A percentile compares a stretch with the other conserved stretches of the same genome.
phyloP scores from a whole-genome alignment of 2,888 invertebrate genomes.

The Conomelus anceps region DNA sequence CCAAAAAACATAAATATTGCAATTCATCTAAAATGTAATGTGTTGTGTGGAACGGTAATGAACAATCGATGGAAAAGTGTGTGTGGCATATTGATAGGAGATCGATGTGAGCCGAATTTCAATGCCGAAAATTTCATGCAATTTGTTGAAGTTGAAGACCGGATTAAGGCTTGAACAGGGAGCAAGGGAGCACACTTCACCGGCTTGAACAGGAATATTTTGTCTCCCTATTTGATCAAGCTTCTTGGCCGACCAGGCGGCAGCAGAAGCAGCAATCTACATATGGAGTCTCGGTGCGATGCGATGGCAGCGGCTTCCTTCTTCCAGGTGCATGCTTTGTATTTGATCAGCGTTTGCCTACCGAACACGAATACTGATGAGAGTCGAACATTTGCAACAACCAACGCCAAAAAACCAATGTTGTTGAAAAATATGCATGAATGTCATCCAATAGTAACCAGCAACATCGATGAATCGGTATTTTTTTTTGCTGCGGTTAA shows the following conservation, averaged over 20 bases:
- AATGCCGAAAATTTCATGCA: background rate
- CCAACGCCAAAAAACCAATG: background rate
- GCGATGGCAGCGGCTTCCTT: background rate
- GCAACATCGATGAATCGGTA: background rate
- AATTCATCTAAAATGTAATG: background rate
- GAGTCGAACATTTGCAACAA: background rate
- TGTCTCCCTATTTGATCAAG: background rate
- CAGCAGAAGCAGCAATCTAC: background rate
- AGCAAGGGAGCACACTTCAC: background rate
- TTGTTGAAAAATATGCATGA: background rate
- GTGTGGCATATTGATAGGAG: background rate
- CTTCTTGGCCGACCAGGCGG: background rate
- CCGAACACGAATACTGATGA: background rate
- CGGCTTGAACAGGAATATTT: background rate
- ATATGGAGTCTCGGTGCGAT: background rate
- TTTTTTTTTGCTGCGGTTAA: too few species aligned
- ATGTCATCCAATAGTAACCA: background rate
- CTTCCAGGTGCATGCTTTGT: background rate
- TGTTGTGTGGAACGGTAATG: background rate
- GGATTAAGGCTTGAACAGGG: background rate
- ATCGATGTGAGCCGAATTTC: background rate
- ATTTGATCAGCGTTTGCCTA: background rate
- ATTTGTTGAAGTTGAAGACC: background rate
- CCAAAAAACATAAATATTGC: too few species aligned
- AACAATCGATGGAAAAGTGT: background rate